A percentile compares a stretch with the other conserved stretches of the same genome.
Evolutionary conservation across 2,113 vertebrate genomes (phyloP).

Genomic region (Xiphophorus couchianus): DNA sequence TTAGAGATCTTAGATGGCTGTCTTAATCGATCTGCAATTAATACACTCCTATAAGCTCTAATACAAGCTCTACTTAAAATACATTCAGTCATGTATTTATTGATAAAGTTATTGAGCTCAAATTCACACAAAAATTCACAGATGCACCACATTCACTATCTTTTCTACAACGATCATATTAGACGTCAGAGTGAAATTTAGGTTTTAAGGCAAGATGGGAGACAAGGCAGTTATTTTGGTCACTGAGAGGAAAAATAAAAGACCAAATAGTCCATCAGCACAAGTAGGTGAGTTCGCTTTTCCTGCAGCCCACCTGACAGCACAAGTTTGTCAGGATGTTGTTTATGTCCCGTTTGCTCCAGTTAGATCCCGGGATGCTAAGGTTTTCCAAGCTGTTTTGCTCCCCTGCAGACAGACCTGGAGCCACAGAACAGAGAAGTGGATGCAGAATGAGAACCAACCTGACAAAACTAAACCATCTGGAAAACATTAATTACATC

Average conservation of each 20-base stretch:
- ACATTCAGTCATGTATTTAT: conserved; percentile 1
- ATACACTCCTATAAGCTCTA: not conserved
- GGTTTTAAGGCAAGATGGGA: conserved; percentile 8
- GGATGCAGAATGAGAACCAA: fast-evolving
- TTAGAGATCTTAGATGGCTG: not conserved
- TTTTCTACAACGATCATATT: conserved; percentile 20
- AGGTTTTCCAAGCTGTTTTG: conserved; percentile 62
- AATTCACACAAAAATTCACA: conserved; percentile 37
- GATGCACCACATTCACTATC: conserved; percentile 29
- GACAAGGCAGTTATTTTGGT: conserved; percentile 33
- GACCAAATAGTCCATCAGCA: conserved; percentile 64
- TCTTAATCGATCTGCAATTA: not conserved
- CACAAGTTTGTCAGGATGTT: conserved; percentile 73
- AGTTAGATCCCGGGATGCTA: conserved; percentile 16
- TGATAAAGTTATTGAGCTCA: conserved; percentile 9
- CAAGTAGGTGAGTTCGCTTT: conserved; percentile 78
- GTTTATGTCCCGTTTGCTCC: conserved; percentile 72
- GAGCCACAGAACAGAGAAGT: conserved; percentile 1
- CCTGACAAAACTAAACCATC: not conserved
- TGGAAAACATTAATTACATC: not conserved
- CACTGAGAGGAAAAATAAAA: not conserved
- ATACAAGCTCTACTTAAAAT: not conserved
- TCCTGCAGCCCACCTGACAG: conserved; percentile 81
- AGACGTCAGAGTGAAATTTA: conserved; percentile 16
- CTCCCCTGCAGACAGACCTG: conserved; percentile 58